A percentile compares a stretch with the other conserved stretches of the same genome.
These are phyloP conservation scores for Drosophila mettleri DNA, from an alignment of 2,888 invertebrate genomes.

Conservation along the genomic window DNA sequence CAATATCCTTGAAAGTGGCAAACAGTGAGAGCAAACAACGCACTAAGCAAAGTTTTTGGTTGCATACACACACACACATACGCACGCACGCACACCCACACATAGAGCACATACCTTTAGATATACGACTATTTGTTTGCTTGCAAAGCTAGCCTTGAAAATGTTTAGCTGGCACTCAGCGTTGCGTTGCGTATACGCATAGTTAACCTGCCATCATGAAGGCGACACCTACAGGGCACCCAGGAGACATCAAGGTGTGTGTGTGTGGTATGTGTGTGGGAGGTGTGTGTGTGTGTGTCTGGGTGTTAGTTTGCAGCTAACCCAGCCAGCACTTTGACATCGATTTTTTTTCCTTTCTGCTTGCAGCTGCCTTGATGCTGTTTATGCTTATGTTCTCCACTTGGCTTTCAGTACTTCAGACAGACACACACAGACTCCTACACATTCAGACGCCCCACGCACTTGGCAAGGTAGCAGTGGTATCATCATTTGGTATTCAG, in stretches of 20 bases:
- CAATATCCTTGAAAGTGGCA: constrained; percentile 58
- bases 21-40: constrained; percentile 64
- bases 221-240: constrained; percentile 72
- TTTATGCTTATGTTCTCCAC: constrained; percentile 64
- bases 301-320: constrained; percentile 60
- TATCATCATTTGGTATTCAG: constrained; percentile 79
- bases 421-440: constrained; percentile 18
- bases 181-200: constrained; percentile 76
- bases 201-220: constrained; percentile 68
- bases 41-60: constrained; percentile 68
- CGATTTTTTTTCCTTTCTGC: constrained; percentile 60
- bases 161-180: constrained; percentile 75
- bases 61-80: constrained; percentile 11
- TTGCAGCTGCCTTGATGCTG: constrained; percentile 54
- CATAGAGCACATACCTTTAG: constrained; percentile 1
- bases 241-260: constrained; percentile 27
- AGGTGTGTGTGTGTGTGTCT: constrained; percentile 15
- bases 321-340: constrained; percentile 74
- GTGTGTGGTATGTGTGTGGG: constrained; percentile 6
- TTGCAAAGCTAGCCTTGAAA: constrained; percentile 77
- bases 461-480: constrained; percentile 37
- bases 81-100: background rate
- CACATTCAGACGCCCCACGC: constrained; percentile 20
- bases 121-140: constrained; percentile 56
- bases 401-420: constrained; percentile 53